These are phyloP conservation scores for Thecophora atra DNA, from an alignment of 2,888 invertebrate genomes.

Conservation along the genomic window DNA sequence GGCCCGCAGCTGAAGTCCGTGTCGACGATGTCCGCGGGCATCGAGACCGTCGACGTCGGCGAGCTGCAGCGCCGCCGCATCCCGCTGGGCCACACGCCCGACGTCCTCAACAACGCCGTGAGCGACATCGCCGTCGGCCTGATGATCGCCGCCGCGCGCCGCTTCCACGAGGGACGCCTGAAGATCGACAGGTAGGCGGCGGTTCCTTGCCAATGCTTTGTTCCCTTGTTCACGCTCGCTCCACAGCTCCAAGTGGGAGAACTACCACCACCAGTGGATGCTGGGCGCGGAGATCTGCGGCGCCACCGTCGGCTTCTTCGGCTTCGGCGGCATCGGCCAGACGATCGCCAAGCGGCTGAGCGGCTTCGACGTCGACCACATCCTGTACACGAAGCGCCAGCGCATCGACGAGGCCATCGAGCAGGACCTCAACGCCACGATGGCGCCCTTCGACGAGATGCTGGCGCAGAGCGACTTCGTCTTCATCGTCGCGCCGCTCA, in stretches of 20 bases:
- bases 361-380: conserved; percentile 76
- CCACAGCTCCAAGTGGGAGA: conserved; percentile 72
- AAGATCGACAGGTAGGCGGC: conserved; percentile 69
- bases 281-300: conserved; percentile 81
- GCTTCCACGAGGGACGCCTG: conserved; percentile 79
- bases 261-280: conserved; percentile 77
- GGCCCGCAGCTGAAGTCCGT: conserved; percentile 78
- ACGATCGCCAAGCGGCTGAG: conserved; percentile 77
- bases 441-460: conserved; percentile 73
- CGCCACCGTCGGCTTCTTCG: conserved; percentile 84
- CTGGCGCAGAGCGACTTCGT: conserved; percentile 78
- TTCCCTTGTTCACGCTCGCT: background rate
- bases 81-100: conserved; percentile 82
- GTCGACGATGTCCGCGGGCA: conserved; percentile 86
- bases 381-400: conserved; percentile 79
- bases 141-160: conserved; percentile 77
- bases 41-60: conserved; percentile 81
- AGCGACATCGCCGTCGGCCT: conserved; percentile 86
- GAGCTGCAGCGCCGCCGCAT: conserved; percentile 78
- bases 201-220: background rate
- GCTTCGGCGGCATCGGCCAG: conserved; percentile 83
- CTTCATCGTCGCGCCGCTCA: conserved; percentile 74
- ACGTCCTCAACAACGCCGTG: conserved; percentile 78
- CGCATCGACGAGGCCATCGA: conserved; percentile 69
- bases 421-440: conserved; percentile 69